These are phyloP conservation scores for Smittia aterrima DNA, from an alignment of 2,888 invertebrate genomes.

Conservation along the genomic window DNA sequence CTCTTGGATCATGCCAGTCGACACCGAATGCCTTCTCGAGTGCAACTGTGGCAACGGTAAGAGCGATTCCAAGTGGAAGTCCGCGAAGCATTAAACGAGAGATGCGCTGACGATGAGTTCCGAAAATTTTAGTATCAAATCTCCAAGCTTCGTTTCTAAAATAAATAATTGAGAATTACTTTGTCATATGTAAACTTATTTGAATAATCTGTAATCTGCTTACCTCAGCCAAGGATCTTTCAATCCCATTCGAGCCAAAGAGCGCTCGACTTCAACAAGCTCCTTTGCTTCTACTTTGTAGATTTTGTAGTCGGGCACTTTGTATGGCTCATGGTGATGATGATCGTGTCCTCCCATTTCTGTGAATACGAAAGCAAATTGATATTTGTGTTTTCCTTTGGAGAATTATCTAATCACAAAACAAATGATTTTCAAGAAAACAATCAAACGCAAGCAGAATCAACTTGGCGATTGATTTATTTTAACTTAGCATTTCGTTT, in stretches of 20 bases:
- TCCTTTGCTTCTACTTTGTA: conserved; percentile 71
- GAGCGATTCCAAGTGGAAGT: conserved; percentile 62
- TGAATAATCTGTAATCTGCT: conserved; percentile 15
- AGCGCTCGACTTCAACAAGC: conserved; percentile 62
- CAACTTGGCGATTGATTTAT: too few relatives aligned
- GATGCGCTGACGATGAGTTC: conserved; percentile 56
- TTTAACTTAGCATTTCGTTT: too few relatives aligned
- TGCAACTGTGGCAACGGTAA: conserved; percentile 59
- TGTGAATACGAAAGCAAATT: neutral
- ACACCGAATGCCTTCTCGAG: conserved; percentile 53
- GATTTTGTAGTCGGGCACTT: conserved; percentile 68
- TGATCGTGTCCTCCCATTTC: conserved; percentile 59
- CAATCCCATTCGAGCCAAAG: conserved; percentile 68
- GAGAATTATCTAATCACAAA: neutral
- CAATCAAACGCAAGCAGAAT: too few relatives aligned
- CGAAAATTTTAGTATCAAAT: conserved; percentile 62
- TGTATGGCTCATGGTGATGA: conserved; percentile 58
- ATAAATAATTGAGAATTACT: conserved; percentile 36
- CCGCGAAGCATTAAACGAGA: conserved; percentile 62
- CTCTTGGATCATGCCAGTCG: conserved; percentile 45
- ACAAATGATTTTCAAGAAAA: too few relatives aligned
- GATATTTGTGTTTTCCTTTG: neutral
- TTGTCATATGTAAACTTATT: neutral
- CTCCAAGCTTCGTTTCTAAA: conserved; percentile 82
- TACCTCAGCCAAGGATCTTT: conserved; percentile 86